Base-by-base conservation (phyloP, 2,888 invertebrate genomes). In the Erebia palarica region DNA sequence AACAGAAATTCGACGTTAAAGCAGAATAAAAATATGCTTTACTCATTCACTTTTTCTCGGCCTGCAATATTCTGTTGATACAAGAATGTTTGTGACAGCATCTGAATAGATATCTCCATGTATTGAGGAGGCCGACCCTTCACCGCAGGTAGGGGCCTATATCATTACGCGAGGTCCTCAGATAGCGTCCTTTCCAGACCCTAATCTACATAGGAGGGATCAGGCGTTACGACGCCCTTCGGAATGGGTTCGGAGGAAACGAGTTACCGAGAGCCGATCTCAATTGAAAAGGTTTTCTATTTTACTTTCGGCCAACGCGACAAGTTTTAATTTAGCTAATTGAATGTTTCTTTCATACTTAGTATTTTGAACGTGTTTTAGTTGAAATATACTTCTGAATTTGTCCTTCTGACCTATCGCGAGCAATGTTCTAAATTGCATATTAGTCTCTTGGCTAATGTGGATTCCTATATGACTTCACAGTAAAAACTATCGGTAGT, bases 121-220 rank as follows among this genome's bases (percentile, higher is more conserved):
- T 60, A 68, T 70, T 55, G 63, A 68, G 60, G 64, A 49, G 61
- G 63, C 14, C 64, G 69, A 60, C 72, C 73, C 69, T 71, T 63
- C 63, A 55, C 72, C 74, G 68, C 72, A 74, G 74, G 74, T 74
- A 71, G 14, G 64, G 65, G 55, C 18, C 71, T 65, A 68, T 60
- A 47, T 73, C 69, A 72, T 72, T 71, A 74, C 69, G 58, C 64
- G 69, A 21, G 51, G 58, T 49, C 59, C 64, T 63, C 42, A 16
- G 70, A 66, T 61, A 61, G 47, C 67, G 71, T 61, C 73, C 73
- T 57, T 68, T 18, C 18, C 70, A 53, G 68, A 72, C 72, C 74
- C 68, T 72, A 70, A 74, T 74, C 74, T 74, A 72, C 74, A 72
- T 70, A 74, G 65, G 71, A 73, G 61, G 67, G 67, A 57, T 49